A percentile compares a stretch with the other conserved stretches of the same genome.
Conservation (phyloP, 2,888 invertebrate genomes). For the Leucophora obtusa region DNA sequence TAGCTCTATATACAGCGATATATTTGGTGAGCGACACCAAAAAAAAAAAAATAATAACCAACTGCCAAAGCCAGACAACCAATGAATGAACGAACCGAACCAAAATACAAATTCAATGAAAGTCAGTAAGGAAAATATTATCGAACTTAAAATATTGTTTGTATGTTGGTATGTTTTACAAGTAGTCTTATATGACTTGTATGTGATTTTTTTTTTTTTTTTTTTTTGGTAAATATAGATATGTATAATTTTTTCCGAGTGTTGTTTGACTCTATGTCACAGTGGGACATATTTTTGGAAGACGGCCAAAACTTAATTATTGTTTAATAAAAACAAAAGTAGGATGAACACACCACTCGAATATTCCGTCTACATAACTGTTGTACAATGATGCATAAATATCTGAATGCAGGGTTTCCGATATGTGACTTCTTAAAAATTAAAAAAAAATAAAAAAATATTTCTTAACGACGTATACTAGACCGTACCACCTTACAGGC, state of each 20-base stretch:
- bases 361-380: too few relatives aligned
- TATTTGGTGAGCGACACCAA: conserved; percentile 8
- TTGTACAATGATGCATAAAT: too few relatives aligned
- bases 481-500: too few relatives aligned
- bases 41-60: background rate
- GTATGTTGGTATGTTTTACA: background rate
- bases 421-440: too few relatives aligned
- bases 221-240: background rate
- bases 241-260: conserved; percentile 13
- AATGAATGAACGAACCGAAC: background rate
- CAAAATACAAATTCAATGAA: conserved; percentile 14
- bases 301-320: too few relatives aligned
- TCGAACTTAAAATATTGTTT: background rate
- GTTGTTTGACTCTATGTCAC: conserved; percentile 7
- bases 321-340: too few relatives aligned
- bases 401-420: too few relatives aligned
- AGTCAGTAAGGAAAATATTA: background rate
- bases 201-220: background rate
- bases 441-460: too few relatives aligned
- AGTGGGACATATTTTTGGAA: too few relatives aligned
- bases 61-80: background rate
- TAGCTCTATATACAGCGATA: conserved; percentile 27
- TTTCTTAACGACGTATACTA: too few relatives aligned
- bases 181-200: background rate
- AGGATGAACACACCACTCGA: too few relatives aligned